Evolutionary conservation across 2,797 vertebrate genomes (phyloP).

Genomic region (Paramormyrops hopkinsi): DNA sequence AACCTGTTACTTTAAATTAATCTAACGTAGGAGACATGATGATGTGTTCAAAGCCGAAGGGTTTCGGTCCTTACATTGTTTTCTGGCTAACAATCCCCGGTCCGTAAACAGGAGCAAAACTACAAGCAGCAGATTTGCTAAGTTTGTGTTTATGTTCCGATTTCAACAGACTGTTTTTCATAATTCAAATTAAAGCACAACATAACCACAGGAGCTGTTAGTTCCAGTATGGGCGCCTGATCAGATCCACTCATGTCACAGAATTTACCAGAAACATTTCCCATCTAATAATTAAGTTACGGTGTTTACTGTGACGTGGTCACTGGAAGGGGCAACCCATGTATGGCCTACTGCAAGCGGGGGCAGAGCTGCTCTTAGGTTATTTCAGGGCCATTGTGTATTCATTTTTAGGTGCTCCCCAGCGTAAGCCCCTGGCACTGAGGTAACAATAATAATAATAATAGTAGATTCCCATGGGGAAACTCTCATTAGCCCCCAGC

Average conservation of each 20-base stretch:
- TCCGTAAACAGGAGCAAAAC: neutral
- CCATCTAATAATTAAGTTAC: neutral
- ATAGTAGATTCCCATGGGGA: neutral
- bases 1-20: neutral
- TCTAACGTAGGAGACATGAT: neutral
- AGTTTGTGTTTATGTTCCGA: neutral
- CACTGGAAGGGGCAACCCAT: neutral
- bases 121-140: neutral
- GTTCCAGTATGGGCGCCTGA: neutral
- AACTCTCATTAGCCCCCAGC: neutral
- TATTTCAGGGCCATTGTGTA: neutral
- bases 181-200: neutral
- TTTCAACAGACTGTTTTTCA: neutral
- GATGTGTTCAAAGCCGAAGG: neutral
- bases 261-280: neutral
- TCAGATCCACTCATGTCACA: neutral
- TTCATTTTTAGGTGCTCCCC: neutral
- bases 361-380: neutral
- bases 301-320: neutral
- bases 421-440: neutral
- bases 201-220: neutral
- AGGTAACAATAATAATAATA: neutral
- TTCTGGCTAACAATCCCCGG: neutral
- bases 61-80: neutral
- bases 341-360: neutral